These are phyloP conservation scores for Rhagium mordax DNA, from an alignment of 2,888 invertebrate genomes.

Conservation along the genomic window DNA sequence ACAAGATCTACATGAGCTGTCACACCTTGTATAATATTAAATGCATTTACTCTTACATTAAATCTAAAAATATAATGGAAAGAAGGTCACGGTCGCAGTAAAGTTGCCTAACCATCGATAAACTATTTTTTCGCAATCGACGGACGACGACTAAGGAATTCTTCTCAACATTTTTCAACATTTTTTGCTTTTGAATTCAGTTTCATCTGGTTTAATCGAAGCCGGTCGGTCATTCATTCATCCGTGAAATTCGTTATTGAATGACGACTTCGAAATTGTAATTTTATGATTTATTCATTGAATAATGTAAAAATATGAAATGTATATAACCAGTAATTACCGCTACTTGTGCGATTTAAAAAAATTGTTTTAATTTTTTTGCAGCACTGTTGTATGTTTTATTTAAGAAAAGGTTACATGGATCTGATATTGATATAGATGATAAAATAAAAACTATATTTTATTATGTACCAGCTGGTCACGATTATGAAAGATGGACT, in stretches of 20 bases:
- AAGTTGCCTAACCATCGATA: conserved; percentile 8
- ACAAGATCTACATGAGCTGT: no score
- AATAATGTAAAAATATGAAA: not conserved
- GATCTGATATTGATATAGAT: no score
- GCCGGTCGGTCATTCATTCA: not conserved
- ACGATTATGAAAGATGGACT: no score
- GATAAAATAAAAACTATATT: no score
- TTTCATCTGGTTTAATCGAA: conserved; percentile 7
- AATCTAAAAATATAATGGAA: not conserved
- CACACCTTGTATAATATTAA: not conserved
- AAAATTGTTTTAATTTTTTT: no score
- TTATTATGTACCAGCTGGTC: no score
- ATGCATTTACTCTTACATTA: not conserved
- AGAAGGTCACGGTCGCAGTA: conserved; percentile 10
- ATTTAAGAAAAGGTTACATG: no score
- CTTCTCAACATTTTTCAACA: conserved; percentile 17
- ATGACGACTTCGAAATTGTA: not conserved
- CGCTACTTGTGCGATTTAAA: no score
- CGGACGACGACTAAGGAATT: no score
- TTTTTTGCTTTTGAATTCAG: conserved; percentile 11
- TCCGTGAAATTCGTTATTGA: conserved; percentile 1
- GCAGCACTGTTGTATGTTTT: no score
- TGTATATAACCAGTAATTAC: not conserved
- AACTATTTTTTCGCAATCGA: conserved; percentile 20
- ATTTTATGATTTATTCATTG: not conserved